Base-by-base conservation (phyloP, 2,797 vertebrate genomes). In the Buphagus erythrorhynchus region DNA sequence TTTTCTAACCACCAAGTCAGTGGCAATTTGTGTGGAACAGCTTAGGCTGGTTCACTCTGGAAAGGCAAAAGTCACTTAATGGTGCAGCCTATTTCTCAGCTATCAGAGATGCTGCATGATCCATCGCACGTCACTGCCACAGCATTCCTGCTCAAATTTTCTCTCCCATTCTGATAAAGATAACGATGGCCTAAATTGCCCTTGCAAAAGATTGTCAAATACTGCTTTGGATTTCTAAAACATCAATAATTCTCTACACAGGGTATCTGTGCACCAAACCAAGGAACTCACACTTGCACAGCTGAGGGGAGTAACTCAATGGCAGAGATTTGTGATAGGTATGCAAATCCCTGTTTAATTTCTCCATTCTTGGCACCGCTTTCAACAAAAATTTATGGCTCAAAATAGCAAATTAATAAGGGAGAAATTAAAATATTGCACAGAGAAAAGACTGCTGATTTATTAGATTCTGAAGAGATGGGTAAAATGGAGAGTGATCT, bases 81-180 rank as follows among this genome's bases (percentile, higher is more conserved):
- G 69, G 57, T 9, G 5, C 77, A 80, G 69, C n/a, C 42, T 20
- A 1, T 26, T 90, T 68, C 62, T 58, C 79, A 65, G 36, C 58
- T 26, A 22, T 35, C 26, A 16, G 38, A 14, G 59, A 61, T 28
- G 21, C 43, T 5, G n/a, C 16, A 4, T 1, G 16, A 84, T 45
- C 42, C 72, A 61, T 17, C 73, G 65, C 57, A 19, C 1, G 0
- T 21, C 66, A 21, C 26, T 40, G 48, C 42, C 0, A 0, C 36
- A 54, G 2, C 5, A 58, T 25, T 85, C 40, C 72, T 86, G 69
- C 22, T 61, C 51, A 49, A 13, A 38, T n/a, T 49, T 31, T 69
- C 59, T 21, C 59, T 21, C 31, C 14, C 0, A 0, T 31, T 80
- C 28, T 48, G 18, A 65, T 29, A 69, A 66, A 73, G 40, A 21